A percentile compares a stretch with the other conserved stretches of the same genome.
Conservation (phyloP, 2,113 vertebrate species). For the Stigmatopora argus region DNA sequence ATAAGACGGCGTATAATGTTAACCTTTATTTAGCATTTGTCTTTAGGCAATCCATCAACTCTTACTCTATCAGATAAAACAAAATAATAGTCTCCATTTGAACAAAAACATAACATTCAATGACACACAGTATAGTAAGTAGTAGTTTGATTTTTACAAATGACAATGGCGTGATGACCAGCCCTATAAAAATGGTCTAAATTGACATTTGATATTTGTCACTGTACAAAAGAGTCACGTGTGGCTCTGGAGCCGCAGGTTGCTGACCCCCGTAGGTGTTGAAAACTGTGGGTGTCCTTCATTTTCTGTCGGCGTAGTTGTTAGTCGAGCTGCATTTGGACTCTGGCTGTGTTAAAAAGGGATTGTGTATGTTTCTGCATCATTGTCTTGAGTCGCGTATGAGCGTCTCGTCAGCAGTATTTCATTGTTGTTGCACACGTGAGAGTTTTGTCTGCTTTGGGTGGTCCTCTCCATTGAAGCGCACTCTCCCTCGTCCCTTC, state of each 20-base stretch:
- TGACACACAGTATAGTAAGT: no score
- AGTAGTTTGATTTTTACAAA: no score
- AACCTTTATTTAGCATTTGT: no score
- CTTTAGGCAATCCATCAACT: no score
- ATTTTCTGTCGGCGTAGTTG: neutral
- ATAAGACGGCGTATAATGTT: no score
- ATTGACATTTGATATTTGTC: no score
- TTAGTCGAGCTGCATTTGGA: neutral
- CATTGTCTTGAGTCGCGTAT: constrained; percentile 15
- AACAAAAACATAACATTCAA: no score
- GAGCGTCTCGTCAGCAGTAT: constrained; percentile 15
- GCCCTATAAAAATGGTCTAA: no score
- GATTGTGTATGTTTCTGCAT: neutral
- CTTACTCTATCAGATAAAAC: no score
- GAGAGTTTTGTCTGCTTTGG: constrained; percentile 66
- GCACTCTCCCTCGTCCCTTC: constrained; percentile 30
- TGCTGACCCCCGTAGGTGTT: neutral
- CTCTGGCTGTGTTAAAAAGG: neutral
- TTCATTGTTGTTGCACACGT: constrained; percentile 56
- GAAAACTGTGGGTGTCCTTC: neutral
- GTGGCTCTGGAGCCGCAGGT: neutral
- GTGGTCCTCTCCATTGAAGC: constrained; percentile 63
- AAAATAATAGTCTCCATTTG: no score
- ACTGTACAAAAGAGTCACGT: no score
- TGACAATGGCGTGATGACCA: no score